phyloP scores from a whole-genome alignment of 2,888 invertebrate species.

The Patella depressa region DNA sequence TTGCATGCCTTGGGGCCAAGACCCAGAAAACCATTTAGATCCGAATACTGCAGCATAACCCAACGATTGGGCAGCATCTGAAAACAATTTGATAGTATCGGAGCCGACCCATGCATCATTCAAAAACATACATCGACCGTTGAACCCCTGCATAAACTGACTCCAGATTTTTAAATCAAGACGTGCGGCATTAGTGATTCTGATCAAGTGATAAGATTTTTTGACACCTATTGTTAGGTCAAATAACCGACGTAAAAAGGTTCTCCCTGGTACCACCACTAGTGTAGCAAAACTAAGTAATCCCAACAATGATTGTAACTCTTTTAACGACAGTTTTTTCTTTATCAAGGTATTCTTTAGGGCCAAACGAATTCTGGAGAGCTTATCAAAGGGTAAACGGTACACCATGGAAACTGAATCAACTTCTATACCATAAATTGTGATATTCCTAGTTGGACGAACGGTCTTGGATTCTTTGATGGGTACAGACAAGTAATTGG shows the following conservation, averaged over 20 bases:
- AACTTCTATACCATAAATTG: background rate
- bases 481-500: background rate
- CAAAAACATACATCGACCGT: background rate
- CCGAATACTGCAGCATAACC: conserved; percentile 20
- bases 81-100: background rate
- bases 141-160: background rate
- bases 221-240: background rate
- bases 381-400: background rate
- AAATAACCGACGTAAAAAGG: background rate
- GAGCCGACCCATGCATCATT: background rate
- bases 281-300: too few relatives aligned
- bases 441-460: background rate
- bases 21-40: conserved; percentile 11
- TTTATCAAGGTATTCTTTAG: background rate
- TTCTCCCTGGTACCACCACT: background rate
- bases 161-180: background rate
- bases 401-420: background rate
- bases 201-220: background rate
- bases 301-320: too few relatives aligned
- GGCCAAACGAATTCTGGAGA: background rate
- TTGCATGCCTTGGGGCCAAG: conserved; percentile 8
- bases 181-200: background rate
- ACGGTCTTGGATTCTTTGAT: background rate
- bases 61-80: background rate
- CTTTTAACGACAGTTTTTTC: too few relatives aligned